A percentile compares a stretch with the other conserved stretches of the same genome.
Evolutionary conservation across 1,140 invertebrate species (phyloP).

Genomic region (Aphidius ervi): DNA sequence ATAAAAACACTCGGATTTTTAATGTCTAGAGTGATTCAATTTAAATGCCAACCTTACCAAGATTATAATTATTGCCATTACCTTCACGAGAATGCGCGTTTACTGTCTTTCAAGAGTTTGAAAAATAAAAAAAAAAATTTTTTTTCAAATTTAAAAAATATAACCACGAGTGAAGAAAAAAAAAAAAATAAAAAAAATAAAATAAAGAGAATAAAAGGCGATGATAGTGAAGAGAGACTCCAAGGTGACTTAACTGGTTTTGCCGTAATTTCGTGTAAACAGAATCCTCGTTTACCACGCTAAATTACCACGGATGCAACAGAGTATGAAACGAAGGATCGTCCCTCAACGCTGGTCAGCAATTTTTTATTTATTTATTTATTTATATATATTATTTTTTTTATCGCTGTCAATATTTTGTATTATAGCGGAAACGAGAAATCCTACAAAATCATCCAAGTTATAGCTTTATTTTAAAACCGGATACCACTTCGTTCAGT

Average conservation of each 20-base stretch:
- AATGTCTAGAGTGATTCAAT: conserved; percentile 36
- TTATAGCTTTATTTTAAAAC: no score
- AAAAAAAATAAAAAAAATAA: conserved; percentile 9
- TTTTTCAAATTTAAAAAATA: conserved; percentile 5
- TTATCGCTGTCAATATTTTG: no score
- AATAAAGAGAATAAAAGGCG: conserved; percentile 7
- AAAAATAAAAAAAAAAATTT: conserved; percentile 12
- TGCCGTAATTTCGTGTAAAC: conserved; percentile 39
- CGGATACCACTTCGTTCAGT: no score
- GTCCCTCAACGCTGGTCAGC: no score
- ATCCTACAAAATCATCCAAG: no score
- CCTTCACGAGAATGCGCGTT: conserved; percentile 44
- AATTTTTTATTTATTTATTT: no score
- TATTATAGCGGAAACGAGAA: no score
- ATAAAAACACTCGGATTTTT: conserved; percentile 1
- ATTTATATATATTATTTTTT: no score
- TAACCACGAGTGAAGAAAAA: conserved; percentile 10
- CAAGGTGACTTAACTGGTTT: conserved; percentile 30
- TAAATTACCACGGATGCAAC: conserved; percentile 20
- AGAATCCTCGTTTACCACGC: conserved; percentile 38
- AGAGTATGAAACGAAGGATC: conserved; percentile 16
- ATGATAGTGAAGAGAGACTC: neutral
- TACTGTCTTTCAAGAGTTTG: conserved; percentile 36
- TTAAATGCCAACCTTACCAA: conserved; percentile 39
- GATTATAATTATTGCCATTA: conserved; percentile 45